These are phyloP conservation scores for Cariama cristata DNA, from an alignment of 2,113 vertebrate species.

Conservation along the genomic window DNA sequence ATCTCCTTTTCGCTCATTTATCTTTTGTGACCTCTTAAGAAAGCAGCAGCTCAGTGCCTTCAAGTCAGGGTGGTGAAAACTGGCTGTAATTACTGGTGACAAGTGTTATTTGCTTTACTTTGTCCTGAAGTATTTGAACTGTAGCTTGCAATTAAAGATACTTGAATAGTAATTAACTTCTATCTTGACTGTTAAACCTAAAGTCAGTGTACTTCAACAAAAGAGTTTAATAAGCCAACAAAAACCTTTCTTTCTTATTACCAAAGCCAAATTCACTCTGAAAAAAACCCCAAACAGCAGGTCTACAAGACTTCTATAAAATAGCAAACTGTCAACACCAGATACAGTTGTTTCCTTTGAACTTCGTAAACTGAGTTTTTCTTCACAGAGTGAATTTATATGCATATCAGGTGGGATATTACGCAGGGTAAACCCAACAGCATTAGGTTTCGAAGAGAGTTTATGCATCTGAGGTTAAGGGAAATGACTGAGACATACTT, in stretches of 20 bases:
- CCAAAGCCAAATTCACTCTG: neutral
- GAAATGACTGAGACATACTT: neutral
- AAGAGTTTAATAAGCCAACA: neutral
- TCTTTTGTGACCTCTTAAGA: neutral
- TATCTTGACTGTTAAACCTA: neutral
- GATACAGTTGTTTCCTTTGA: neutral
- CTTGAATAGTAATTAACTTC: conserved; percentile 44
- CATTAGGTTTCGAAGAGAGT: neutral
- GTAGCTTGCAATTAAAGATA: conserved; percentile 44
- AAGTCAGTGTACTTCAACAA: neutral
- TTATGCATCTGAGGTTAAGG: neutral
- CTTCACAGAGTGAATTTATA: neutral
- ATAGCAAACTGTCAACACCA: neutral
- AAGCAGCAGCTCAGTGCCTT: neutral
- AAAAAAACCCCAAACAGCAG: neutral
- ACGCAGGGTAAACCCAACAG: neutral
- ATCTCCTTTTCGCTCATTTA: neutral
- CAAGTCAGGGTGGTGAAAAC: neutral
- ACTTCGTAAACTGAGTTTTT: neutral
- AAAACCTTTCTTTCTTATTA: neutral
- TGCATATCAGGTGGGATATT: neutral
- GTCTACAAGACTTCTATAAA: neutral
- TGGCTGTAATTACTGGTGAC: conserved; percentile 20
- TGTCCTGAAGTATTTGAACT: conserved; percentile 19
- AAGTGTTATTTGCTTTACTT: conserved; percentile 47